Evolutionary conservation across 2,888 invertebrate genomes (phyloP), one percentile per base, ranked within the genome.

Genomic region (Nysson spinosus): DNA sequence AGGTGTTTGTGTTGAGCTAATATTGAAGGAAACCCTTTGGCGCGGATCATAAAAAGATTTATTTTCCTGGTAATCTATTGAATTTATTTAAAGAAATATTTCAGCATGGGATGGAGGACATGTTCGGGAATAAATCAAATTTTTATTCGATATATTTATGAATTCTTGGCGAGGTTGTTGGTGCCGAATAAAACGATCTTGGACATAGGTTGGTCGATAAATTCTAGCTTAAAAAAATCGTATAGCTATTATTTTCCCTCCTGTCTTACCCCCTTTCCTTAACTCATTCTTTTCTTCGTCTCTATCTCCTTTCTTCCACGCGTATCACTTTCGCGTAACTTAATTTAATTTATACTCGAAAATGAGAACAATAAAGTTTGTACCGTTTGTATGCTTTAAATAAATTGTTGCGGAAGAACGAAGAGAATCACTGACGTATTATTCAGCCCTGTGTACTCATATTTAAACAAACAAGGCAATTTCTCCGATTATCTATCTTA

Each of bases 351-450:
- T 85, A 76, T 85, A 86, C 77, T 83, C 79, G n/a, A 79, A 81
- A 80, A 74, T 78, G 79, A 83, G 80, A 79, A 83, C 75, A 78
- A 81, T 76, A 39, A 71, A 82, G 85, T 87, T 86, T 86, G 85
- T 87, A 87, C 85, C 83, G 85, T 87, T 87, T 87, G 86, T 87
- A 86, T 87, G 86, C 86, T 86, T 86, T 83, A 83, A 87, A 87
- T 86, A 85, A 86, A 86, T 83, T 80, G 82, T 86, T 85, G 85
- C 83, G 79, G 77, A 83, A 81, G 51, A 56, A 76, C 60, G 50
- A 56, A 55, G 51, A n/a, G 24, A 32, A 28, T 32, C 12, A 32
- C 32, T 12, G n/a, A n/a, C n/a, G n/a, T n/a, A n/a, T n/a, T n/a
- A n/a, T n/a, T n/a, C n/a, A n/a, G n/a, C n/a, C n/a, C n/a, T n/a